Evolutionary conservation across 2,113 vertebrate species (phyloP).

Genomic region (Columba janthina): DNA sequence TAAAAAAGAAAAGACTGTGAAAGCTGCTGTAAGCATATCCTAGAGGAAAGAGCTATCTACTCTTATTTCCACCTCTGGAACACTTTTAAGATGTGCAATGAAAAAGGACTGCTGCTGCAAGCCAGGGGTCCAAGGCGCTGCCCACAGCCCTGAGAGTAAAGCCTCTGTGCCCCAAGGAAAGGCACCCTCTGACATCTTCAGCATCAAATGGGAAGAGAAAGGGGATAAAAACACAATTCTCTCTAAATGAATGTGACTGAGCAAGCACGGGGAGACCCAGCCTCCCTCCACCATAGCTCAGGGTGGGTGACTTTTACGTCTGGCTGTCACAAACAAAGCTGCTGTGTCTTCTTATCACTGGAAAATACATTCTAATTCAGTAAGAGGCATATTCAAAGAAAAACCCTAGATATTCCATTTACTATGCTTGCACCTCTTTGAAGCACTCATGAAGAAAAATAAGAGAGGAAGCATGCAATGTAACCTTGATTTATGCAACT

Average conservation of each 20-base stretch:
- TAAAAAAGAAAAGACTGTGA: not conserved
- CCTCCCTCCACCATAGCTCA: not conserved
- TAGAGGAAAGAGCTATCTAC: not conserved
- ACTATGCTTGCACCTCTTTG: not conserved
- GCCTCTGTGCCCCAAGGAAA: not conserved
- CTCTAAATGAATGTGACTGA: not conserved
- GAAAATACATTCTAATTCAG: not conserved
- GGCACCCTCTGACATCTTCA: not conserved
- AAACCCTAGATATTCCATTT: not conserved
- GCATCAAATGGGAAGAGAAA: not conserved
- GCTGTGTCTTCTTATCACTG: not conserved
- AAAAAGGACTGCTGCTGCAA: not conserved
- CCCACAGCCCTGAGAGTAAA: not conserved
- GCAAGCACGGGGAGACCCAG: not conserved
- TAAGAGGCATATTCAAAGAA: not conserved
- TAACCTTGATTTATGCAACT: slow-evolving; percentile 12
- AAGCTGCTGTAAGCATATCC: not conserved
- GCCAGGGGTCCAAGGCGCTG: not conserved
- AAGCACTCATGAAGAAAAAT: not conserved
- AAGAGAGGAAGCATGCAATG: not conserved
- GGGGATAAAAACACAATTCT: not conserved
- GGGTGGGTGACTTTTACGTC: not conserved
- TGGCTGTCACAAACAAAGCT: not conserved
- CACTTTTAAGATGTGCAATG: not conserved
- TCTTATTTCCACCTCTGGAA: not conserved